Percentiles rank a stretch among this genome's conserved stretches.
Conservation (phyloP, 2,888 invertebrate species). For the Branchipolynoe longqiensis region DNA sequence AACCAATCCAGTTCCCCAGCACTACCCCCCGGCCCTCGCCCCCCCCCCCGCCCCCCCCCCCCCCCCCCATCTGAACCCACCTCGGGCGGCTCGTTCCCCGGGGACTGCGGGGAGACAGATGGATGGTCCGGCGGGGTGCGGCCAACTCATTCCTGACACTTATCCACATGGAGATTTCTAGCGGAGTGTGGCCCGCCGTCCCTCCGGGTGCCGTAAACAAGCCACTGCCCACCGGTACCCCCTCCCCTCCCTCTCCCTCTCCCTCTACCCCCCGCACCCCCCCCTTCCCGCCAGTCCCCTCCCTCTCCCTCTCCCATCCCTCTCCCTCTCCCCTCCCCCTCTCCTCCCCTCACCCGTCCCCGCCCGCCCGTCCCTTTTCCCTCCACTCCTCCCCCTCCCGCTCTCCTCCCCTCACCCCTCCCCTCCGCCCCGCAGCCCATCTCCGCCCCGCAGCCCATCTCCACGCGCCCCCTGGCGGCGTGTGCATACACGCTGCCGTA, state of each 20-base stretch:
- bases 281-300: too few relatives aligned
- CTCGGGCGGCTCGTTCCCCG: background rate
- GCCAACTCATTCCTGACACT: slow-evolving; percentile 49
- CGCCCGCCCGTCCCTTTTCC: too few relatives aligned
- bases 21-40: background rate
- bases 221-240: background rate
- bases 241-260: background rate
- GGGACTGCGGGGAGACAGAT: slow-evolving; percentile 19
- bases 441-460: too few relatives aligned
- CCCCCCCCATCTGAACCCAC: background rate
- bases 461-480: too few relatives aligned
- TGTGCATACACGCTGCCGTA: too few relatives aligned
- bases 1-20: background rate
- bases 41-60: background rate
- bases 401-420: too few relatives aligned
- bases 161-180: slow-evolving; percentile 52
- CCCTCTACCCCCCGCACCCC: too few relatives aligned
- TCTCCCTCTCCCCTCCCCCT: too few relatives aligned
- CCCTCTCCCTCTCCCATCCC: too few relatives aligned
- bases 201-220: slow-evolving; percentile 21
- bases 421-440: too few relatives aligned
- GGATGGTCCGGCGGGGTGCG: background rate
- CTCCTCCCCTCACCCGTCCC: too few relatives aligned
- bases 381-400: too few relatives aligned
- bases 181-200: background rate